Percentiles rank a stretch among this genome's conserved stretches.
Conservation (phyloP, 2,113 vertebrate genomes). For the Zapus hudsonius region DNA sequence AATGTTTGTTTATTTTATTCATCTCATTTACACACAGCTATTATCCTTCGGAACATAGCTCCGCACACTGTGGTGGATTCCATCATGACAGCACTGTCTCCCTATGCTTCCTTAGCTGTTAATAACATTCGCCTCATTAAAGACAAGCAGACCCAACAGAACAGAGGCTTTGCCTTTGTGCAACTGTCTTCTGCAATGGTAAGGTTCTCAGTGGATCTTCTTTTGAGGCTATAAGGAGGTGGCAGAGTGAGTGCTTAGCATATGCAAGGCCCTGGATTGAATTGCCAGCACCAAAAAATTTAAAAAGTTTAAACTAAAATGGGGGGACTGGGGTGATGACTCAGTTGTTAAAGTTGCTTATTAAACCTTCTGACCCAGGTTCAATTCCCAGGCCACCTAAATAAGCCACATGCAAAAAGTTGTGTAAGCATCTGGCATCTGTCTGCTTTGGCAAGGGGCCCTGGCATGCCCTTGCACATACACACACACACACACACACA, state of each 20-base stretch:
- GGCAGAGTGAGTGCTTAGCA: not conserved
- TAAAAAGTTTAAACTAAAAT: not conserved
- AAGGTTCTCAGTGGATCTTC: slow-evolving; percentile 64
- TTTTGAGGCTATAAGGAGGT: not conserved
- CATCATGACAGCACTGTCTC: slow-evolving; percentile 94
- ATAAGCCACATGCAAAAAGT: too few species aligned
- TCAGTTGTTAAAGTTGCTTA: too few species aligned
- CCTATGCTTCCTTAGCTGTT: slow-evolving; percentile 95
- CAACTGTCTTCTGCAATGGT: slow-evolving; percentile 98
- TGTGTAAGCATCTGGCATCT: too few species aligned
- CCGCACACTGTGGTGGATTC: slow-evolving; percentile 96
- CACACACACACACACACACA: too few species aligned
- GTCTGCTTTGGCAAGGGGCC: too few species aligned
- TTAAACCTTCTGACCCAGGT: too few species aligned
- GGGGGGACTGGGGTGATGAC: too few species aligned
- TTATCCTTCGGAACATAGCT: slow-evolving; percentile 97
- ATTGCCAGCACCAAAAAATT: not conserved
- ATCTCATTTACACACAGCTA: slow-evolving; percentile 85
- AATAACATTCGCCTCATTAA: slow-evolving; percentile 99
- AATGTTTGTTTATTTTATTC: not conserved
- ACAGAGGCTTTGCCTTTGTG: slow-evolving; percentile 97
- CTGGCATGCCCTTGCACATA: too few species aligned
- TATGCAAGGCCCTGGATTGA: not conserved
- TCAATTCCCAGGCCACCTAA: too few species aligned
- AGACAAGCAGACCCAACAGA: slow-evolving; percentile 98